A percentile compares a stretch with the other conserved stretches of the same genome.
Evolutionary conservation across 2,797 vertebrate genomes (phyloP).

Genomic region (Bufotes viridis): DNA sequence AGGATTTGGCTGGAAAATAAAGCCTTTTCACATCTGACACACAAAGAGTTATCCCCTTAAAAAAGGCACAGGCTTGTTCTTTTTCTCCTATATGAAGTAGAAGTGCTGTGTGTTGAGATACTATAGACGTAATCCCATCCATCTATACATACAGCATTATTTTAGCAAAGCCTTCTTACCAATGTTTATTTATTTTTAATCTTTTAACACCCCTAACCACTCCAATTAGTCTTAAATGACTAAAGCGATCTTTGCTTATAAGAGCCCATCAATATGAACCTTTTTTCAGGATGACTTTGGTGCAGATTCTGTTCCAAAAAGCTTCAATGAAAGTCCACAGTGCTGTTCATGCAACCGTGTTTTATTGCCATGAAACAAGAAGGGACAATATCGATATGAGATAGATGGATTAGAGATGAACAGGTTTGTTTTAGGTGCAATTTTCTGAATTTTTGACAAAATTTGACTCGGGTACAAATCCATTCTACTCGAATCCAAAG

Average conservation of each 20-base stretch:
- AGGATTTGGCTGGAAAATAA: conserved; percentile 57
- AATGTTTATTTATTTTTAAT: neutral
- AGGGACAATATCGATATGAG: no score
- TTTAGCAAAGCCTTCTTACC: conserved; percentile 1
- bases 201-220: neutral
- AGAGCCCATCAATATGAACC: neutral
- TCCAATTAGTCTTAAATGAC: no score
- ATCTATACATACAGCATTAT: neutral
- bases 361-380: no score
- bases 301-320: no score
- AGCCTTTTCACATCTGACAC: conserved; percentile 42
- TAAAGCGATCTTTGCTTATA: neutral
- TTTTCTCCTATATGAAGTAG: conserved; percentile 15
- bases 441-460: no score
- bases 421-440: no score
- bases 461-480: no score
- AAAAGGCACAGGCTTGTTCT: neutral
- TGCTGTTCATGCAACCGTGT: no score
- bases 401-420: no score
- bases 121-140: conserved; percentile 17
- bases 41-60: conserved; percentile 45
- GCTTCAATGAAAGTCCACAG: no score
- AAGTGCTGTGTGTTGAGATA: neutral
- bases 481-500: no score
- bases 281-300: no score